These are phyloP conservation scores for Philypnodon macrostomus DNA, from an alignment of 2,797 vertebrate genomes.

Conservation along the genomic window DNA sequence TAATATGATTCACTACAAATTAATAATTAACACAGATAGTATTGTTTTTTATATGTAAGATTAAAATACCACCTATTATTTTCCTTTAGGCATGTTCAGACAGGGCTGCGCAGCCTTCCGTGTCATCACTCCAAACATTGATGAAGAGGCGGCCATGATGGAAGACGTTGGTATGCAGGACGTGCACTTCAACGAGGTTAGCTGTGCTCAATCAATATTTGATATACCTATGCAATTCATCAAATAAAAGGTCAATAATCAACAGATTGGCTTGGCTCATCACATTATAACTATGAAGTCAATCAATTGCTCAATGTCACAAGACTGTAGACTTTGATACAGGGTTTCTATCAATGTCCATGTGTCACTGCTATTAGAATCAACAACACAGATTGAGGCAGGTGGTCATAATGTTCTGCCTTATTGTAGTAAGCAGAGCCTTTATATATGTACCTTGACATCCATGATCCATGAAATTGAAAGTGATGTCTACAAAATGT, in stretches of 20 bases:
- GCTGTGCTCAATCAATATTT: neutral
- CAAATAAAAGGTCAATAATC: neutral
- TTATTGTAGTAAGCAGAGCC: too few species aligned
- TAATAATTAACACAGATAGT: too few species aligned
- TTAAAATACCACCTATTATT: neutral
- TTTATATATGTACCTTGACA: neutral
- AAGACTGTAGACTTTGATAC: conserved; percentile 33
- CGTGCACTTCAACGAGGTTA: conserved; percentile 95
- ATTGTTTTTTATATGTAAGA: too few species aligned
- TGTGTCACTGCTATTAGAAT: too few species aligned
- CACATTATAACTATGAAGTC: conserved; percentile 9
- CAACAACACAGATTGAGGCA: too few species aligned
- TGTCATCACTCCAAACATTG: conserved; percentile 97
- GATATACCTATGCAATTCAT: neutral
- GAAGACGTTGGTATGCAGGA: conserved; percentile 99
- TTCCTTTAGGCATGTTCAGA: conserved; percentile 85
- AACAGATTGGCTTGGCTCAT: conserved; percentile 4
- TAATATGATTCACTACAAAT: too few species aligned
- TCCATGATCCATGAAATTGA: conserved; percentile 13
- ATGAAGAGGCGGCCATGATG: conserved; percentile 99
- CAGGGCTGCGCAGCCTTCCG: conserved; percentile 93
- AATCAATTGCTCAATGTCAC: conserved; percentile 21
- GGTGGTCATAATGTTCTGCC: too few species aligned
- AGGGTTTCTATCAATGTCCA: conserved; percentile 1
- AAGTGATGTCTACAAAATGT: conserved; percentile 8